Evolutionary conservation across 2,113 vertebrate species (phyloP).

Genomic region (Oreochromis spilurus): DNA sequence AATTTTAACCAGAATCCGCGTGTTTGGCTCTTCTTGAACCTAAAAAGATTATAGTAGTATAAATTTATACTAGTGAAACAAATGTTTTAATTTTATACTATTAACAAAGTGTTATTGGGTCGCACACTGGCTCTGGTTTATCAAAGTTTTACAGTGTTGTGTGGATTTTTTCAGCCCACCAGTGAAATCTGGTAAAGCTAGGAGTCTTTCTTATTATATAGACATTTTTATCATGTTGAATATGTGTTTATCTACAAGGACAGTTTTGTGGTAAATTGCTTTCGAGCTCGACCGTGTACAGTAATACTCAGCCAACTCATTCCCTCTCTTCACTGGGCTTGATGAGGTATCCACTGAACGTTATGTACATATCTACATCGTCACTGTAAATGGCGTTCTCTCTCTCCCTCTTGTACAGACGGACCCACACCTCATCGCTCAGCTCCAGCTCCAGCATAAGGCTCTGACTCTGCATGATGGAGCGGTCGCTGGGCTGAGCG

Average conservation of each 20-base stretch:
- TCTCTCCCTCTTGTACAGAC: constrained; percentile 87
- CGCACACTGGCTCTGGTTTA: too few relatives aligned
- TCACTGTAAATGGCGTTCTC: constrained; percentile 95
- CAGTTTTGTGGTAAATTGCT: background rate
- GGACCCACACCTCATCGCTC: constrained; percentile 83
- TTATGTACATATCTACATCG: constrained; percentile 88
- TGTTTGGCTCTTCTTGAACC: background rate
- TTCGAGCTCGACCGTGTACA: background rate
- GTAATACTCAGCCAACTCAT: background rate
- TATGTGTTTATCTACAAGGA: background rate
- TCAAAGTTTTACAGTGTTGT: background rate
- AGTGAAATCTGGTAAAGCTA: background rate
- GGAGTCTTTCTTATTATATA: background rate
- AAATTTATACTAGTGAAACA: background rate
- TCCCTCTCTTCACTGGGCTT: constrained; percentile 25
- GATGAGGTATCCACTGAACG: constrained; percentile 90
- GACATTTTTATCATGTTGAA: background rate
- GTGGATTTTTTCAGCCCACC: background rate
- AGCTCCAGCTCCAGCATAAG: constrained; percentile 82
- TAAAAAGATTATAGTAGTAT: background rate
- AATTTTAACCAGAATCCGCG: background rate
- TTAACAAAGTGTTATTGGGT: background rate
- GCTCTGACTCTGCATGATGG: constrained; percentile 98
- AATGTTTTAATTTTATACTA: background rate
- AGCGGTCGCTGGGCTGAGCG: constrained; percentile 90